Evolutionary conservation across 2,113 vertebrate genomes (phyloP).

Genomic region (Nothocercus nigrocapillus): DNA sequence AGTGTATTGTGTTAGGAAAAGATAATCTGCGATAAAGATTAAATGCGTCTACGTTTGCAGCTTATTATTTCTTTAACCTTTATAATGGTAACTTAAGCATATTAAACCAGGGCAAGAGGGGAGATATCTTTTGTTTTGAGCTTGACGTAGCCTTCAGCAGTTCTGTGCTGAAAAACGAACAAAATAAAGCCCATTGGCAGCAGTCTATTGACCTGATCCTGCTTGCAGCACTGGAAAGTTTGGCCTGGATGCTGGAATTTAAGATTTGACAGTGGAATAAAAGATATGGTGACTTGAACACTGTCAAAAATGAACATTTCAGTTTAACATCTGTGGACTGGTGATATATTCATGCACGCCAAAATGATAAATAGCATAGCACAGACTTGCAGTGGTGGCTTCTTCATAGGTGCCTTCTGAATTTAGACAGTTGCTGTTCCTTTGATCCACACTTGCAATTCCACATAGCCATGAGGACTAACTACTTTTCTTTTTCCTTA

Average conservation of each 20-base stretch:
- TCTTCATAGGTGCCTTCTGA: neutral
- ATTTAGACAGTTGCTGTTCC: neutral
- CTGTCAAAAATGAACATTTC: neutral
- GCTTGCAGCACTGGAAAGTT: neutral
- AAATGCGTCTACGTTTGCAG: neutral
- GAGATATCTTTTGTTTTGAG: neutral
- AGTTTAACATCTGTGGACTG: neutral
- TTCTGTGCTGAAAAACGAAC: neutral
- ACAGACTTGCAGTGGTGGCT: neutral
- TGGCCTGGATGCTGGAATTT: neutral
- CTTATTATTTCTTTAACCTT: neutral
- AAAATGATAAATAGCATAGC: neutral
- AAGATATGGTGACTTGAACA: neutral
- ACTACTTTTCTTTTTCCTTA: neutral
- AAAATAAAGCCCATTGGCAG: neutral
- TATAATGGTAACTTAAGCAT: neutral
- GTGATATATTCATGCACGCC: neutral
- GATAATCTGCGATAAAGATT: neutral
- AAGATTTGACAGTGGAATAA: neutral
- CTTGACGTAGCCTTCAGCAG: neutral
- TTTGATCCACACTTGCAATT: neutral
- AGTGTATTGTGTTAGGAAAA: neutral
- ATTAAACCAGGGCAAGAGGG: neutral
- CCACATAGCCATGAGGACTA: neutral
- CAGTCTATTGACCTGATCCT: neutral